phyloP scores from a whole-genome alignment of 1,140 invertebrate species.

The Bradysia coprophila region DNA sequence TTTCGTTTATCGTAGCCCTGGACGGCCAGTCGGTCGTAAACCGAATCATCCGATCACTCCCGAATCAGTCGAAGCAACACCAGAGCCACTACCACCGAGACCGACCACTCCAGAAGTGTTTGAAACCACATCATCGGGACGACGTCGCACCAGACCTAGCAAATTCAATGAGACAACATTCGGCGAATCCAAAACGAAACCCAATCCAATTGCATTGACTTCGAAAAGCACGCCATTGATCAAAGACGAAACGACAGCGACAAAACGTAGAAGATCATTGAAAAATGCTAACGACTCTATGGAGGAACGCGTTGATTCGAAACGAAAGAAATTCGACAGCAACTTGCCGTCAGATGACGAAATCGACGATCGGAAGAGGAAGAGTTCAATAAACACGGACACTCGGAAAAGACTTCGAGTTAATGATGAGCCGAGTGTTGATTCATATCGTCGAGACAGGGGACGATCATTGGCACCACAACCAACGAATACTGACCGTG shows the following conservation, averaged over 20 bases:
- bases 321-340: not conserved
- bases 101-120: conserved; percentile 6
- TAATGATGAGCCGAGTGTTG: not conserved
- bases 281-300: not conserved
- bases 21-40: not conserved
- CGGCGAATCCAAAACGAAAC: not conserved
- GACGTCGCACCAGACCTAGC: conserved; percentile 32
- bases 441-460: too few species aligned
- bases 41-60: not conserved
- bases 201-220: too few species aligned
- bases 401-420: not conserved
- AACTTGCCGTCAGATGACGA: not conserved
- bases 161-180: conserved; percentile 38
- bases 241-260: not conserved
- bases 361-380: not conserved
- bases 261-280: not conserved
- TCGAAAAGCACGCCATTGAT: not conserved
- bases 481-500: not conserved
- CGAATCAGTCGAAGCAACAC: not conserved
- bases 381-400: not conserved
- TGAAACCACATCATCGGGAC: conserved; percentile 34
- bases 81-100: not conserved
- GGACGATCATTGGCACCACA: too few species aligned
- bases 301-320: not conserved
- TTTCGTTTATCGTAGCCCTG: conserved; percentile 1